A percentile compares a stretch with the other conserved stretches of the same genome.
Conservation (phyloP, 2,797 vertebrate genomes). For the Triplophysa bombifrons region DNA sequence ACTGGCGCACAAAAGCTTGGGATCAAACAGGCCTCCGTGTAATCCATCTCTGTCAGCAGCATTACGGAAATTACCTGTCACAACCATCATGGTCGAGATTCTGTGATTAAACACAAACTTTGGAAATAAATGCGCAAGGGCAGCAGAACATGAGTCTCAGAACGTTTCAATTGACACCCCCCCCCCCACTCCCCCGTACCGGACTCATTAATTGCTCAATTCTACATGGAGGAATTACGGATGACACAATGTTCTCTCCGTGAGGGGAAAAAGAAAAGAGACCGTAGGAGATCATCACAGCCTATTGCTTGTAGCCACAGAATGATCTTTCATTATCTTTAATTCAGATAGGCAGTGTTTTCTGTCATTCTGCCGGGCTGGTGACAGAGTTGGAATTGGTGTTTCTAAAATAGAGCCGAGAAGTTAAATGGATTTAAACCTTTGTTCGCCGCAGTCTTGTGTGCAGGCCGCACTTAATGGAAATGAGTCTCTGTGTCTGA, state of each 20-base stretch:
- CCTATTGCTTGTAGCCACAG: conserved; percentile 42
- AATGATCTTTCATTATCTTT: conserved; percentile 57
- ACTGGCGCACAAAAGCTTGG: conserved; percentile 79
- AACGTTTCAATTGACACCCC: conserved; percentile 66
- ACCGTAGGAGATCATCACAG: conserved; percentile 53
- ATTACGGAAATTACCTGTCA: conserved; percentile 91
- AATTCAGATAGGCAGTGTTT: conserved; percentile 53
- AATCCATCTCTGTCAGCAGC: conserved; percentile 87
- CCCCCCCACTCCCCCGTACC: not conserved
- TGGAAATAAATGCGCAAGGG: conserved; percentile 77
- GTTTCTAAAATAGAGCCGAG: conserved; percentile 52
- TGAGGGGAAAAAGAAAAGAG: conserved; percentile 13
- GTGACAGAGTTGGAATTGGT: conserved; percentile 51
- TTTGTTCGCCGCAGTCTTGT: conserved; percentile 47
- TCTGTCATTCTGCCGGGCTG: conserved; percentile 46
- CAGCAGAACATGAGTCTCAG: conserved; percentile 65
- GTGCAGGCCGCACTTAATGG: conserved; percentile 52
- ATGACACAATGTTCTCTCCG: conserved; percentile 65
- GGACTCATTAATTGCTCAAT: conserved; percentile 38
- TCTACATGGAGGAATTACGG: conserved; percentile 60
- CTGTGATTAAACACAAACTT: conserved; percentile 84
- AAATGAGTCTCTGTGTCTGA: conserved; percentile 55
- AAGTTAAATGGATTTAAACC: conserved; percentile 58
- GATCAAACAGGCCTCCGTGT: conserved; percentile 74
- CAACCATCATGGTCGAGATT: conserved; percentile 81